A percentile compares a stretch with the other conserved stretches of the same genome.
These are phyloP conservation scores for Aelia acuminata DNA, from an alignment of 2,888 invertebrate genomes.

Conservation along the genomic window DNA sequence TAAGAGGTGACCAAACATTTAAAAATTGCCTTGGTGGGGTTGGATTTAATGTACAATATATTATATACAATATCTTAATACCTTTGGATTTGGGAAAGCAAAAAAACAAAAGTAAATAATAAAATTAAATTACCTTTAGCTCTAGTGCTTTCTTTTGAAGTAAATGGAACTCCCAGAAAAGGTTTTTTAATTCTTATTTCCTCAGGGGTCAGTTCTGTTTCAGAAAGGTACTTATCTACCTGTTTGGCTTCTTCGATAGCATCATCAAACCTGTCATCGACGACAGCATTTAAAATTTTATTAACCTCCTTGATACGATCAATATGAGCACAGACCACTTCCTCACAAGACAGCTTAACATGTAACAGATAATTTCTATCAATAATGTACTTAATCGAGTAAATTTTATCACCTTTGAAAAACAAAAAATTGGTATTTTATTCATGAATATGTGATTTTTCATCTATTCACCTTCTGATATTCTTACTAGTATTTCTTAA, in stretches of 20 bases:
- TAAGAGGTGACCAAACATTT: too few species aligned
- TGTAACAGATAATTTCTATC: neutral
- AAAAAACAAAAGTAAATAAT: neutral
- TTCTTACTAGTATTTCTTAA: too few species aligned
- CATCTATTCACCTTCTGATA: too few species aligned
- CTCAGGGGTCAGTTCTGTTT: conserved; percentile 74
- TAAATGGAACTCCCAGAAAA: conserved; percentile 92
- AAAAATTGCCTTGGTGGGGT: too few species aligned
- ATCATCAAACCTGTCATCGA: conserved; percentile 83
- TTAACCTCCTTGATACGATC: conserved; percentile 85
- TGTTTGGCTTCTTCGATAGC: conserved; percentile 84
- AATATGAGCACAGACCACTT: conserved; percentile 81
- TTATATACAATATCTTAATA: too few species aligned
- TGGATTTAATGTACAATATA: too few species aligned
- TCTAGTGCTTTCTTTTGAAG: conserved; percentile 90
- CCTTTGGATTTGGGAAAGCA: too few species aligned
- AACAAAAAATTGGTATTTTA: neutral
- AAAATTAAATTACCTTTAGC: conserved; percentile 74
- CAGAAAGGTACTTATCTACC: conserved; percentile 79
- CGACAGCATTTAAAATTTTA: conserved; percentile 83
- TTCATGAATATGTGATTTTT: too few species aligned
- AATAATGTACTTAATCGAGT: too few species aligned
- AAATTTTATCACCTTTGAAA: neutral
- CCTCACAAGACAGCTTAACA: conserved; percentile 75
- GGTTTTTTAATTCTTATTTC: conserved; percentile 78